phyloP scores from a whole-genome alignment of 1,140 invertebrate species.

The Philopotamus ludificatus region DNA sequence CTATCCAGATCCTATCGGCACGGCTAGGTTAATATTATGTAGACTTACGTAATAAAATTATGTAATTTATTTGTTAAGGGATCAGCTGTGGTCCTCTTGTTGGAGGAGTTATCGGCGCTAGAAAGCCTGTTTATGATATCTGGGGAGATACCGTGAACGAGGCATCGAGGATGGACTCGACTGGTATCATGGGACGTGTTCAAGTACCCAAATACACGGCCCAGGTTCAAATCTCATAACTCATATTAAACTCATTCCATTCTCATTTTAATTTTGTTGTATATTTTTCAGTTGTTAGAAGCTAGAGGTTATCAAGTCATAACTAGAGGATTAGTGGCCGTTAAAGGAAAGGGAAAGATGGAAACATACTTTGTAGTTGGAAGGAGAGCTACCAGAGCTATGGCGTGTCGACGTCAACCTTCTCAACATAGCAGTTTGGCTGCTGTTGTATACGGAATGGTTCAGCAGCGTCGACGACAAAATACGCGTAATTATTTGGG shows the following conservation, averaged over 20 bases:
- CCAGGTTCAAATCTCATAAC: conserved; percentile 57
- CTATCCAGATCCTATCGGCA: too few relatives aligned
- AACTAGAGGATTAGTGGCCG: conserved; percentile 78
- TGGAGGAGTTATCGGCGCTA: conserved; percentile 94
- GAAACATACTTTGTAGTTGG: conserved; percentile 87
- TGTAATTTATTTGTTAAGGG: conserved; percentile 58
- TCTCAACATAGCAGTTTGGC: conserved; percentile 77
- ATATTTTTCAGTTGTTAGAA: conserved; percentile 65
- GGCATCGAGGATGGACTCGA: conserved; percentile 91
- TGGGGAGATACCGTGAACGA: conserved; percentile 97
- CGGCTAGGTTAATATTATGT: too few relatives aligned
- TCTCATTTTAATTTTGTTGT: not conserved
- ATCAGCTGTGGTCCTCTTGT: conserved; percentile 93
- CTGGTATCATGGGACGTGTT: conserved; percentile 81
- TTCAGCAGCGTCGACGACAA: conserved; percentile 68
- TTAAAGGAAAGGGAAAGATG: conserved; percentile 95
- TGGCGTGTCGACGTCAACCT: conserved; percentile 62
- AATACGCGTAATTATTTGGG: conserved; percentile 29
- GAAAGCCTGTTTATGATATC: conserved; percentile 97
- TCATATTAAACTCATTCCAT: conserved; percentile 1
- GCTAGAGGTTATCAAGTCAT: conserved; percentile 70
- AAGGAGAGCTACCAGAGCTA: conserved; percentile 52
- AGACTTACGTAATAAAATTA: not conserved
- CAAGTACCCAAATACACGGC: conserved; percentile 86
- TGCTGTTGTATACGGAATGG: conserved; percentile 84